phyloP scores from a whole-genome alignment of 64 coral and sea anemone genomes.

The Pocillopora damicornis region DNA sequence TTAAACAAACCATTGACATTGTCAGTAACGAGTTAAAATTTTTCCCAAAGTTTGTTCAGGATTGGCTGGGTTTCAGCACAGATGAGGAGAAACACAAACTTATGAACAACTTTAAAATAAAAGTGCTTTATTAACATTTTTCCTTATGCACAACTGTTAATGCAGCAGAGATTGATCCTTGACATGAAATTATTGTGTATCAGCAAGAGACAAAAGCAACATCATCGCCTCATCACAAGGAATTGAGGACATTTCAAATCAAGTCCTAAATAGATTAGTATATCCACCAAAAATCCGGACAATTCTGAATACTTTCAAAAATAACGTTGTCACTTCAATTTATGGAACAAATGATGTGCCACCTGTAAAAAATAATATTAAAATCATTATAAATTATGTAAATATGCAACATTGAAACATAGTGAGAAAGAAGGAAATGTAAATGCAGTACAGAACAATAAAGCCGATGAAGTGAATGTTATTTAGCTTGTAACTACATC shows the following conservation, averaged over 20 bases:
- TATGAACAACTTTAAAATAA: not conserved
- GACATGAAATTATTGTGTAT: not conserved
- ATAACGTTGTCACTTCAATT: slow-evolving; percentile 63
- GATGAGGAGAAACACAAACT: not conserved
- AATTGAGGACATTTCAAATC: not conserved
- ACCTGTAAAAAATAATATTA: slow-evolving; percentile 44
- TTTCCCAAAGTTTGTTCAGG: not conserved
- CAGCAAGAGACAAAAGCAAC: slow-evolving; percentile 1
- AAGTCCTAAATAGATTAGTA: slow-evolving; percentile 6
- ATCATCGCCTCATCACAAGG: not conserved
- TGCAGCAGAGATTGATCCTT: slow-evolving; percentile 1
- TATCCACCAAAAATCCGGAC: not conserved
- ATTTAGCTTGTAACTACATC: too few relatives aligned
- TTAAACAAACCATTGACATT: too few relatives aligned
- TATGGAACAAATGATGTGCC: slow-evolving; percentile 68
- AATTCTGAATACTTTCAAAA: not conserved
- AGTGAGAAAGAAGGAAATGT: not conserved
- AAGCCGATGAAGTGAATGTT: not conserved
- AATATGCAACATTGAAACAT: too few relatives aligned
- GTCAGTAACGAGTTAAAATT: too few relatives aligned
- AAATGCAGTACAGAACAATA: not conserved
- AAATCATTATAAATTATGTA: not conserved
- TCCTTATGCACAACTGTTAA: not conserved
- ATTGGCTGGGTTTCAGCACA: not conserved
- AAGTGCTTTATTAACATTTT: slow-evolving; percentile 11